These are phyloP conservation scores for Scaptomyza reducta DNA, from an alignment of 2,888 invertebrate species.

Conservation along the genomic window DNA sequence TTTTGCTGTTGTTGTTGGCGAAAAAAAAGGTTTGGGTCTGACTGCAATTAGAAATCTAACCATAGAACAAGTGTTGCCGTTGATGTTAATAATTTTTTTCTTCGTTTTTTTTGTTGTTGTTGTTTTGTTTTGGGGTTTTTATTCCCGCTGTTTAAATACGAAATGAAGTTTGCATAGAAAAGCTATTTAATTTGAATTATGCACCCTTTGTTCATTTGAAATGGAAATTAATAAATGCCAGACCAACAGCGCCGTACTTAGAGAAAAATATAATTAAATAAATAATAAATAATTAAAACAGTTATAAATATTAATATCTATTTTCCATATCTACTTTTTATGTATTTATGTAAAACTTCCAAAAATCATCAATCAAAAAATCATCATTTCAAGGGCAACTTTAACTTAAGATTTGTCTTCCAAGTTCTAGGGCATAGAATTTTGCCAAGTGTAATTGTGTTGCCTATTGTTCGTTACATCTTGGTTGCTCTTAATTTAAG, in stretches of 20 bases:
- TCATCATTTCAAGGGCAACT: background rate
- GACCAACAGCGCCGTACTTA: background rate
- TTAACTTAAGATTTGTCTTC: background rate
- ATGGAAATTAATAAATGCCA: constrained; percentile 50
- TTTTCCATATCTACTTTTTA: too few relatives aligned
- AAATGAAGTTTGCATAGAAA: constrained; percentile 45
- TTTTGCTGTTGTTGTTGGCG: background rate
- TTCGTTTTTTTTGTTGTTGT: background rate
- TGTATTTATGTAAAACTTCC: too few relatives aligned
- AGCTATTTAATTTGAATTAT: constrained; percentile 57
- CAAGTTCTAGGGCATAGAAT: too few relatives aligned
- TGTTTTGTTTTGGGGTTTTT: constrained; percentile 2
- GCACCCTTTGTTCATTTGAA: constrained; percentile 47
- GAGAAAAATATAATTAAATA: background rate
- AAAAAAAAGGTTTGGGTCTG: constrained; percentile 15
- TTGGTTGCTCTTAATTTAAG: constrained; percentile 21
- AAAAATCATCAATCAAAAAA: background rate
- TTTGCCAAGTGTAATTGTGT: background rate
- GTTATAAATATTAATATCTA: background rate
- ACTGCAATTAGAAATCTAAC: constrained; percentile 54
- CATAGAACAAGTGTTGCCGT: constrained; percentile 51
- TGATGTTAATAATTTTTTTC: constrained; percentile 17
- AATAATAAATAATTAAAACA: background rate
- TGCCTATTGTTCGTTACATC: constrained; percentile 23
- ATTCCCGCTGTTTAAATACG: constrained; percentile 23